Evolutionary conservation across 2,113 vertebrate species (phyloP), one percentile per base, ranked within the genome.

Genomic region (Pica pica): DNA sequence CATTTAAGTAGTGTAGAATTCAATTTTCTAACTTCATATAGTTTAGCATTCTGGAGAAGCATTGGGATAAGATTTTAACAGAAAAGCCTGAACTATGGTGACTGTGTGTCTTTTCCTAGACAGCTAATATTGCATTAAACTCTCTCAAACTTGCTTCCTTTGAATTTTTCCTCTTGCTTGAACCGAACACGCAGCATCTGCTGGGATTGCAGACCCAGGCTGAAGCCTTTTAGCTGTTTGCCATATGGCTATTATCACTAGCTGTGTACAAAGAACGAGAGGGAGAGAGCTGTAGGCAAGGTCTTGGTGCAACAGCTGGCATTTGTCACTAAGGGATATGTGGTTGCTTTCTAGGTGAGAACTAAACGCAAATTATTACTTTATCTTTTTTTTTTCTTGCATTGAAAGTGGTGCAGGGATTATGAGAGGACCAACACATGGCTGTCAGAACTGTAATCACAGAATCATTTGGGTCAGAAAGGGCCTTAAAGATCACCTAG

Each of bases 381-480:
- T 70, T 23, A 5, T 12, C 1, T 6, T 8, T 15, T 30, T 35
- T 37, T 39, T 30, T n/a, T 67, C 26, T 44, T 81, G 22, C 15
- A 41, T 39, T 83, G 41, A 28, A 69, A 61, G 15, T 24, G 37
- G 9, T 37, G 18, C 27, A 52, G 39, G 21, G 30, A 35, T 33
- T 44, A 9, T 3, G 41, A 55, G 53, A 76, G 39, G 21, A 59
- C n/a, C 35, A 60, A 0, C 0, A 3, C 1, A 0, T 15, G 11
- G 3, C 30, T 42, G 33, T 20, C 7, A 59, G 37, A 67, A 3
- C 33, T 24, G 3, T 3, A 67, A n/a, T 30, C 39, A 47, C 10
- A 23, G 47, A 31, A 55, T 16, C 2, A 4, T 35, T 69, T 69
- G 41, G 24, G 24, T 31, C 37, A 68, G 55, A 69, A 83, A 47